Evolutionary conservation across 2,797 vertebrate species (phyloP).

Genomic region (Malacoctenus gilli): DNA sequence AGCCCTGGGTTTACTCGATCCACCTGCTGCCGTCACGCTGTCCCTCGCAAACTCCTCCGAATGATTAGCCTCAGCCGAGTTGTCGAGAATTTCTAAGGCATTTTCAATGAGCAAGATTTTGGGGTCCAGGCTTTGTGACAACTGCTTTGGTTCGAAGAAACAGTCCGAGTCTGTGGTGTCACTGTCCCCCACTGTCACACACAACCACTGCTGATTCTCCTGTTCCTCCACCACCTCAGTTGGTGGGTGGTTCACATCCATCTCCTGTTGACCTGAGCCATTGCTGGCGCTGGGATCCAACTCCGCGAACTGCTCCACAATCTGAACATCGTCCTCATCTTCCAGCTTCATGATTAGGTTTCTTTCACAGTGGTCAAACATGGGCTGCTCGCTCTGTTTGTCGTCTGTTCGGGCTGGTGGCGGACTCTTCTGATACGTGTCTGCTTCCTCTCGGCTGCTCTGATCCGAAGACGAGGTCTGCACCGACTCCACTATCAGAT

Average conservation of each 20-base stretch:
- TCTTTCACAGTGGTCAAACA: conserved; percentile 20
- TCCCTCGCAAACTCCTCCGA: conserved; percentile 47
- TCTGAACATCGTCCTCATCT: conserved; percentile 72
- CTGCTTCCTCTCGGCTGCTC: conserved; percentile 29
- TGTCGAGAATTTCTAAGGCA: conserved; percentile 68
- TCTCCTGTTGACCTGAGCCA: conserved; percentile 16
- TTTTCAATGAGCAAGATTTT: conserved; percentile 76
- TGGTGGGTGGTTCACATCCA: conserved; percentile 31
- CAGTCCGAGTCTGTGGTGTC: conserved; percentile 61
- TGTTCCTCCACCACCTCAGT: conserved; percentile 54
- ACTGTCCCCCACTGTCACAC: conserved; percentile 53
- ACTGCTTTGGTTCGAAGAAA: conserved; percentile 60
- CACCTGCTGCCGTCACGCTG: conserved; percentile 16
- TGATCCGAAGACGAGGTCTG: conserved; percentile 39
- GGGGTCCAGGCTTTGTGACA: conserved; percentile 62
- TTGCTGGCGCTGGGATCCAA: conserved; percentile 11
- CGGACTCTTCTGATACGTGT: conserved; percentile 25
- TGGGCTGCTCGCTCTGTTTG: conserved; percentile 36
- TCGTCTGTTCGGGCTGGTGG: conserved; percentile 27
- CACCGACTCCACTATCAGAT: conserved; percentile 40
- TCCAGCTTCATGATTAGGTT: conserved; percentile 62
- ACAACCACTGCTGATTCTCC: conserved; percentile 66
- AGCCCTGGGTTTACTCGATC: conserved; percentile 45
- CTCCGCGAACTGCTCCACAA: conserved; percentile 57
- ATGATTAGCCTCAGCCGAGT: conserved; percentile 51